Evolutionary conservation across 2,888 invertebrate genomes (phyloP), one percentile per base, ranked within the genome.

Genomic region (Epistrophe eligans): DNA sequence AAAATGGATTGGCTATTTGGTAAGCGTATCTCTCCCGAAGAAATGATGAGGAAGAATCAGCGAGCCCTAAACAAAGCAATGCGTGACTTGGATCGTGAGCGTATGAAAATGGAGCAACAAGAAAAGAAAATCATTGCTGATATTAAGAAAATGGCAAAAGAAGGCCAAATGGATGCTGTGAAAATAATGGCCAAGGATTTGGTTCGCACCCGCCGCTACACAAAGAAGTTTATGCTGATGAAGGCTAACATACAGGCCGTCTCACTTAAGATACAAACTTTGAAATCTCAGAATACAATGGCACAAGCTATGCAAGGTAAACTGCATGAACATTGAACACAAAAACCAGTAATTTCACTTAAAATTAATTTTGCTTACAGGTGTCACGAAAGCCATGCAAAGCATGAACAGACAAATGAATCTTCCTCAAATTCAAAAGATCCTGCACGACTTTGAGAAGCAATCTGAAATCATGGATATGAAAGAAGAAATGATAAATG

Each of bases 381-480:
- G 99, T 32, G 99, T 99, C 52, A 99, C 99, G 2, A 96, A 96
- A 92, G 99, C 99, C 84, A 99, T 99, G 99, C 97, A 97, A 91
- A 97, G 96, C 91, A 99, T 99, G 99, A 99, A 99, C 93, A 95
- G 97, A 35, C 97, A 98, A 92, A 93, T 99, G 91, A 99, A 99
- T 94, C 95, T 99, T 93, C 99, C 99, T 11, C 99, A 99, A 94
- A 99, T 99, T 91, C 99, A 99, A 93, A 97, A 97, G 92, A 99
- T 99, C 89, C 94, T 97, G 89, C 96, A 97, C 94, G 99, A 99
- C 92, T 99, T 99, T 93, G 99, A 99, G 93, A 99, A 99, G 92
- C 99, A 99, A 92, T 98, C 98, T 0, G 99, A 99, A 94, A 99
- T 99, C 76, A 99, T 99, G 99, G 99, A 99, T 92, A 99, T 99